Evolutionary conservation across 35 echinoderm and acorn worm species (phyloP), one percentile per base, ranked within the genome.

Genomic region (Heliocidaris erythrogramma): DNA sequence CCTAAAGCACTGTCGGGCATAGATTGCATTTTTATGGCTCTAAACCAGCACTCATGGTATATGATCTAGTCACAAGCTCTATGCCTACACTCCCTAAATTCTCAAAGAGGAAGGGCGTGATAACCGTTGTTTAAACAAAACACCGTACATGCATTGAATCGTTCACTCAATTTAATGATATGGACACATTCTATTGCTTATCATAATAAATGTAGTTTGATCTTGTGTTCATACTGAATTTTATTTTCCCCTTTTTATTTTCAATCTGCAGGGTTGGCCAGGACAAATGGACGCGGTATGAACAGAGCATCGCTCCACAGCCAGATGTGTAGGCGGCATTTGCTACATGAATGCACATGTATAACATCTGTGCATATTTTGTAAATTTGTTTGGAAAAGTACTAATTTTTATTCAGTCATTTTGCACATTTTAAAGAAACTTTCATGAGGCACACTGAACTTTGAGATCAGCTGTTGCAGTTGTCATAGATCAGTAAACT

Each of bases 231-330:
- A 30, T 30, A 14, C 30, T 24, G 13, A 13, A 89, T 89, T 1
- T 89, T 30, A 13, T 89, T 14, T 89, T 27, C 5, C 12, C 5
- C 50, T 49, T 30, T 61, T 94, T 90, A 61, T 88, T 95, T 91
- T 93, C 93, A 29, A 84, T 29, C 93, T 94, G 13, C 94, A 99
- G 98, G 53, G 32, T 97, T 88, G 98, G 98, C 29, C 96, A 96
- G 47, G 98, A 99, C 85, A 91, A 94, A 69, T 99, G 98, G 98
- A 99, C 98, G 60, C 94, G 95, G 9, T 99, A 97, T 92, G 95
- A 97, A 86, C 98, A 99, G 86, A 95, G 69, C 48, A 60, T 95
- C 21, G 95, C 96, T 13, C 98, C 98, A 27, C 90, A 96, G 59
- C 91, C 91, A 3, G 91, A 92, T 59, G 21, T 27, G 13, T 92